phyloP scores from a whole-genome alignment of 2,797 vertebrate genomes.

The Liasis olivaceus region DNA sequence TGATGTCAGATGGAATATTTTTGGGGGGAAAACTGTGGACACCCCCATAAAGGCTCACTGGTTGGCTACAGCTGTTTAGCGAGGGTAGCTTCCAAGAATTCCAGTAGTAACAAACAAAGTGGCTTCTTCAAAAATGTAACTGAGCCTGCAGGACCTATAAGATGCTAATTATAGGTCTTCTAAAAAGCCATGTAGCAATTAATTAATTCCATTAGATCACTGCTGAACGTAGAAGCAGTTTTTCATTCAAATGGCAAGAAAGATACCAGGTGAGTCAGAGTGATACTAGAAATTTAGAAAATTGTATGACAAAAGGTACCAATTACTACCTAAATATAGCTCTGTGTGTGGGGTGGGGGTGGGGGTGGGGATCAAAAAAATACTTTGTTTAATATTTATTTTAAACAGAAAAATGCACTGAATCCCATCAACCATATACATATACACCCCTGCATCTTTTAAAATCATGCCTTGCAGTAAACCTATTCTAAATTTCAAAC shows the following conservation, averaged over 20 bases:
- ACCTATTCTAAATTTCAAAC: not conserved
- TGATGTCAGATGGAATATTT: not conserved
- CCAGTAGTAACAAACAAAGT: constrained; percentile 38
- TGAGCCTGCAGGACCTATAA: constrained; percentile 39
- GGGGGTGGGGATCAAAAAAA: not conserved
- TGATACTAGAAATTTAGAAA: constrained; percentile 34
- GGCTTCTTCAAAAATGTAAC: constrained; percentile 59
- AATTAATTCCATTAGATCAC: constrained; percentile 51
- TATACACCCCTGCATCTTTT: not conserved
- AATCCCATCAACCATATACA: not conserved
- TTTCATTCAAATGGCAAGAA: constrained; percentile 36
- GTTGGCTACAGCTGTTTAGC: constrained; percentile 10
- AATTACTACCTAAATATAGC: constrained; percentile 42
- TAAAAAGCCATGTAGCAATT: constrained; percentile 28
- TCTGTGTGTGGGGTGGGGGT: not conserved
- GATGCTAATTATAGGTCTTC: constrained; percentile 48
- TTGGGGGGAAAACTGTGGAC: constrained; percentile 6
- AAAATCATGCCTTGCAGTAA: not conserved
- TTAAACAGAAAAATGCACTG: not conserved
- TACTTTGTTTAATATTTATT: constrained; percentile 22
- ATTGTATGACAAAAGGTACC: constrained; percentile 26
- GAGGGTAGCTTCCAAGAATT: constrained; percentile 40
- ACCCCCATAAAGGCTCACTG: not conserved
- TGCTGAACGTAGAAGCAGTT: constrained; percentile 5
- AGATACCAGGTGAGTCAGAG: constrained; percentile 31